Evolutionary conservation across 2,888 invertebrate species (phyloP).

Genomic region (Pachycephus smyrnensis): DNA sequence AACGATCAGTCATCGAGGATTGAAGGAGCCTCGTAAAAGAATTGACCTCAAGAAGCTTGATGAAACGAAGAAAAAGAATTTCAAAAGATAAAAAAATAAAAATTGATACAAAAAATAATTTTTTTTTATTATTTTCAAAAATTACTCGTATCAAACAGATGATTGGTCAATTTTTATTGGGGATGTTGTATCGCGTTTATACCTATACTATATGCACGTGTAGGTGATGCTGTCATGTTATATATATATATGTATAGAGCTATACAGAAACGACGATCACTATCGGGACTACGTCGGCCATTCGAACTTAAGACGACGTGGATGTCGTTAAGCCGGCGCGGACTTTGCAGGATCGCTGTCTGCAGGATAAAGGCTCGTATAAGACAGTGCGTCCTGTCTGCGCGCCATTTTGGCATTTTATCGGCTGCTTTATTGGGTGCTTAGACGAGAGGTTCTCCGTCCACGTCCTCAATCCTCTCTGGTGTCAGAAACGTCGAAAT

Average conservation of each 20-base stretch:
- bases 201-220: too few species aligned
- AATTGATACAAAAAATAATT: too few species aligned
- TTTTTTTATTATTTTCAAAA: not conserved
- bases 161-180: not conserved
- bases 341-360: slow-evolving; percentile 22
- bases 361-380: slow-evolving; percentile 21
- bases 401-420: slow-evolving; percentile 25
- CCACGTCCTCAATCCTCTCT: too few species aligned
- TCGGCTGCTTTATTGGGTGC: slow-evolving; percentile 26
- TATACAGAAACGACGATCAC: not conserved
- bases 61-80: too few species aligned
- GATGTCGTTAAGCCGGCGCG: slow-evolving; percentile 21
- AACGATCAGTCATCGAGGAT: too few species aligned
- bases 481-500: too few species aligned
- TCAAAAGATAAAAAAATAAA: too few species aligned
- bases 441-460: slow-evolving; percentile 20
- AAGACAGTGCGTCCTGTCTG: slow-evolving; percentile 24
- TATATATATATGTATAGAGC: not conserved
- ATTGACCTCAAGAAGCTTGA: too few species aligned
- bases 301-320: slow-evolving; percentile 1
- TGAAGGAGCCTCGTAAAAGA: too few species aligned
- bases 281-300: not conserved
- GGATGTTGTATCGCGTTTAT: not conserved
- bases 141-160: not conserved
- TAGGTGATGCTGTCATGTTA: too few species aligned